These are phyloP conservation scores for Chymomyza caudatula DNA, from an alignment of 2,888 invertebrate genomes.

Conservation along the genomic window DNA sequence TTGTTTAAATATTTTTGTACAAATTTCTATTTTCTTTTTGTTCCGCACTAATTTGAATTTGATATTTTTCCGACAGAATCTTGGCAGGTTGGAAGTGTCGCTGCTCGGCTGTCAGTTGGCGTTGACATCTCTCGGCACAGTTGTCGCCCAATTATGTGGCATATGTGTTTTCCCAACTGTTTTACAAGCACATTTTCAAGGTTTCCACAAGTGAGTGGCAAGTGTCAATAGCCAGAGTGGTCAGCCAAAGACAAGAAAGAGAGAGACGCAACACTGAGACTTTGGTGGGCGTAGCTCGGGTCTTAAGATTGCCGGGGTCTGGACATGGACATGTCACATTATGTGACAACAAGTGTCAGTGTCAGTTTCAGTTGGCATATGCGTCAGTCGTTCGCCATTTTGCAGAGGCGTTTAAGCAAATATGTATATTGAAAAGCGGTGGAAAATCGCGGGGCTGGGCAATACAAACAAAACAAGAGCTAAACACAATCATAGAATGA, in stretches of 20 bases:
- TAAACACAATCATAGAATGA: too few species aligned
- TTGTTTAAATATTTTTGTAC: slow-evolving; percentile 68
- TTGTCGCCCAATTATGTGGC: slow-evolving; percentile 41
- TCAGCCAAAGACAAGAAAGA: neutral
- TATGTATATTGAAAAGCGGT: too few species aligned
- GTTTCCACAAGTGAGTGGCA: slow-evolving; percentile 53
- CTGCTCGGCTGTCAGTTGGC: slow-evolving; percentile 55
- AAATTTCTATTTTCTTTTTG: slow-evolving; percentile 19
- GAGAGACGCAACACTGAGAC: neutral
- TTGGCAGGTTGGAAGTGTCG: slow-evolving; percentile 41
- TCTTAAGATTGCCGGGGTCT: slow-evolving; percentile 6
- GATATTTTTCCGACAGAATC: slow-evolving; percentile 36
- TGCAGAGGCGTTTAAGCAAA: slow-evolving; percentile 51
- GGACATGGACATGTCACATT: slow-evolving; percentile 54
- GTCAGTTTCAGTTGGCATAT: slow-evolving; percentile 28
- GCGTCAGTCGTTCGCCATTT: slow-evolving; percentile 33
- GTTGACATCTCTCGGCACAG: slow-evolving; percentile 63
- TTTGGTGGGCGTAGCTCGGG: slow-evolving; percentile 52
- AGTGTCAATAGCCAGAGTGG: slow-evolving; percentile 55
- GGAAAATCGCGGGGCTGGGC: neutral
- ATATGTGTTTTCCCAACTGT: slow-evolving; percentile 17
- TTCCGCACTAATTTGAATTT: slow-evolving; percentile 59
- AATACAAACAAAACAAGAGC: slow-evolving; percentile 5
- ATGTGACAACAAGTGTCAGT: slow-evolving; percentile 68
- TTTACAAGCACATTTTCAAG: slow-evolving; percentile 67